phyloP scores from a whole-genome alignment of 2,113 vertebrate genomes.

The Phrynocephalus versicolor region DNA sequence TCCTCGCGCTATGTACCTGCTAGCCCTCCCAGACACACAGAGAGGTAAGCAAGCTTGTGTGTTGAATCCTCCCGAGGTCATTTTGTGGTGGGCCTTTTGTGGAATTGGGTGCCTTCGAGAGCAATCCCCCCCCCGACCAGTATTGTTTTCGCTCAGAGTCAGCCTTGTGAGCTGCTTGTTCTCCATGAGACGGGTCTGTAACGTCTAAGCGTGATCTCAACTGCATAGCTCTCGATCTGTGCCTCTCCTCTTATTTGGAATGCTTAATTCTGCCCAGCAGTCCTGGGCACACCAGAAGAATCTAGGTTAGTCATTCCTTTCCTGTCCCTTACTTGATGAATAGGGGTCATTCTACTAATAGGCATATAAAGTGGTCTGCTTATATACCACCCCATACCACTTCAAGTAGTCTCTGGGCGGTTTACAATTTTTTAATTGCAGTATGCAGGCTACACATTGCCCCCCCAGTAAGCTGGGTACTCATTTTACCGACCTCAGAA shows the following conservation, averaged over 20 bases:
- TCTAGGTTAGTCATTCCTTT: neutral
- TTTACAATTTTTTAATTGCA: too few species aligned
- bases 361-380: too few species aligned
- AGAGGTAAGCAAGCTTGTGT: constrained; percentile 69
- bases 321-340: neutral
- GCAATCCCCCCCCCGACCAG: too few species aligned
- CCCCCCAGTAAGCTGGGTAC: too few species aligned
- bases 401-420: too few species aligned
- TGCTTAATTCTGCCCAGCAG: too few species aligned
- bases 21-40: constrained; percentile 74
- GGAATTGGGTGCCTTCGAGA: too few species aligned
- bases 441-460: too few species aligned
- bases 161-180: neutral
- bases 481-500: too few species aligned
- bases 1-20: constrained; percentile 82
- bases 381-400: too few species aligned
- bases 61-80: neutral
- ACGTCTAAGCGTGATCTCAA: neutral
- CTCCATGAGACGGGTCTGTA: neutral
- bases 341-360: too few species aligned
- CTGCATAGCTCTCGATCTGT: neutral
- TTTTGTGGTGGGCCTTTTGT: neutral
- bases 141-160: neutral
- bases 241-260: neutral
- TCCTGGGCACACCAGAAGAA: too few species aligned